phyloP scores from a whole-genome alignment of 2,113 vertebrate species.

The Coregonus clupeaformis region DNA sequence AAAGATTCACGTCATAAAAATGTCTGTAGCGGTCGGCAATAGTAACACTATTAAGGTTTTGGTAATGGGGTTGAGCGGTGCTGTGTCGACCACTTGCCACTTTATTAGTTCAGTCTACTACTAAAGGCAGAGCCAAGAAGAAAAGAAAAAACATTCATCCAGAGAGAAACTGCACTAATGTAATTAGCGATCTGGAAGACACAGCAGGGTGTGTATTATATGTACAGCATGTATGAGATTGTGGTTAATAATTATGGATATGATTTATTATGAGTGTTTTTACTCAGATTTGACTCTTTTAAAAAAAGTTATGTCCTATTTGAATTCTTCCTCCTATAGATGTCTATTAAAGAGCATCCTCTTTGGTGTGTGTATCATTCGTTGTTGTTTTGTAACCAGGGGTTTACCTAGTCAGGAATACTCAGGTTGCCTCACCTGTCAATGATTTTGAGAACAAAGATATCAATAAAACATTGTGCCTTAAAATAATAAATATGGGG shows the following conservation, averaged over 20 bases:
- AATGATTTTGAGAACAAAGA: not conserved
- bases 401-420: not conserved
- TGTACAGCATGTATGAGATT: not conserved
- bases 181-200: not conserved
- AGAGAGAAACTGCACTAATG: not conserved
- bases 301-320: not conserved
- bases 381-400: not conserved
- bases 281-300: not conserved
- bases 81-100: not conserved
- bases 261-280: not conserved
- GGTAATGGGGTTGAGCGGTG: not conserved
- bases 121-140: not conserved
- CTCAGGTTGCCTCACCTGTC: not conserved
- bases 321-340: not conserved
- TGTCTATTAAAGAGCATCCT: not conserved
- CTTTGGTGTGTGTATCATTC: not conserved
- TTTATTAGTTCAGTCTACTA: slow-evolving; percentile 23
- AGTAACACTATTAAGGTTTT: not conserved
- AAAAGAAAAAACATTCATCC: not conserved
- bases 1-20: no score
- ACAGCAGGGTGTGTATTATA: not conserved
- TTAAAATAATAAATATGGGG: not conserved
- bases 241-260: not conserved
- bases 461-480: not conserved
- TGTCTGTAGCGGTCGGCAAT: no score